These are phyloP conservation scores for Julus scanicus DNA, from an alignment of 2,888 invertebrate species.

Conservation along the genomic window DNA sequence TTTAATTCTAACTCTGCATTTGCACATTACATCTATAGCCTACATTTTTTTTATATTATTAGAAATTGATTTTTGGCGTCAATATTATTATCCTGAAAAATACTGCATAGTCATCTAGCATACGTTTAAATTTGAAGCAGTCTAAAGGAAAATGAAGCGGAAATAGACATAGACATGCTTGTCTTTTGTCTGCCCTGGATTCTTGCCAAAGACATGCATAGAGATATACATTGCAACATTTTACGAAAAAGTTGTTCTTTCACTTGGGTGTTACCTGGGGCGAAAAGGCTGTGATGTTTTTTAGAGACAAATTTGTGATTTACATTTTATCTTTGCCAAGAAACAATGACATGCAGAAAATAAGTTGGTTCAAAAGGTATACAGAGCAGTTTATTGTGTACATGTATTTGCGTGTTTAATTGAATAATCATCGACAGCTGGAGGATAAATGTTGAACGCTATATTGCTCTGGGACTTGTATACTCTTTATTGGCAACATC, in stretches of 20 bases:
- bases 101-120: background rate
- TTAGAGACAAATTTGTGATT: background rate
- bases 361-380: background rate
- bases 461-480: too few relatives aligned
- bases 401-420: too few relatives aligned
- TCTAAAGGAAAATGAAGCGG: slow-evolving; percentile 19
- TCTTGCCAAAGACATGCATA: background rate
- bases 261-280: background rate
- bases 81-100: slow-evolving; percentile 17
- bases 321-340: background rate
- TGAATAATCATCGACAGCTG: too few relatives aligned
- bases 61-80: background rate
- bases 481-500: too few relatives aligned
- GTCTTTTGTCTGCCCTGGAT: slow-evolving; percentile 31
- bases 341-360: background rate
- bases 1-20: background rate
- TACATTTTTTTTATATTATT: background rate
- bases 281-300: background rate
- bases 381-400: too few relatives aligned
- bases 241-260: background rate
- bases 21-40: background rate
- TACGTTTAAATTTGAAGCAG: background rate
- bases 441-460: too few relatives aligned
- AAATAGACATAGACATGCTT: slow-evolving; percentile 1
- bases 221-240: background rate